A percentile compares a stretch with the other conserved stretches of the same genome.
These are phyloP conservation scores for Protobothrops flavoviridis DNA, from an alignment of 2,113 vertebrate genomes.

Conservation along the genomic window DNA sequence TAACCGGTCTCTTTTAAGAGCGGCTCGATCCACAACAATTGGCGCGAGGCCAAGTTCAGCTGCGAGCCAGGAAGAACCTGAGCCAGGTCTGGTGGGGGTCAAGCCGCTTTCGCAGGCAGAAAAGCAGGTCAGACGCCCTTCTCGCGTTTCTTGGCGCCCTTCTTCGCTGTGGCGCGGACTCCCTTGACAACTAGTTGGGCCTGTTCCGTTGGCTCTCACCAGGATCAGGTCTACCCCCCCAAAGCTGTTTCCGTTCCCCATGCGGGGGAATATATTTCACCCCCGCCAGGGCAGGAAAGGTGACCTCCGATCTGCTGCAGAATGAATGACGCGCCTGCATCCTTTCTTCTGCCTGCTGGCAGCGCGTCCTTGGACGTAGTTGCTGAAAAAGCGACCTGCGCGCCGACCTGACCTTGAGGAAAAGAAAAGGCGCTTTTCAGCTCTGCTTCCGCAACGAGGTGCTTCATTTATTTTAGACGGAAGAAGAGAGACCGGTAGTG, in stretches of 20 bases:
- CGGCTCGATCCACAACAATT: background rate
- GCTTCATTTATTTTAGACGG: background rate
- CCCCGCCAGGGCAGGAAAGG: background rate
- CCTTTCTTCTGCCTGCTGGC: background rate
- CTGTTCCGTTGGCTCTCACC: background rate
- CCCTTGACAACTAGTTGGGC: background rate
- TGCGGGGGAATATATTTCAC: too few species aligned
- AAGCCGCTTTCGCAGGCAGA: background rate
- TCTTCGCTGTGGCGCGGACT: too few species aligned
- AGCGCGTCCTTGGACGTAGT: background rate
- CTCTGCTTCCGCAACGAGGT: too few species aligned
- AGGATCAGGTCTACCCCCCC: too few species aligned
- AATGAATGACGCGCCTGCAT: background rate
- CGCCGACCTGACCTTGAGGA: conserved; percentile 1
- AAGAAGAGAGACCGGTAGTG: too few species aligned
- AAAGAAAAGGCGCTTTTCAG: background rate
- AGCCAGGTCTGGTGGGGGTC: background rate
- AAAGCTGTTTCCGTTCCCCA: rapidly evolving
- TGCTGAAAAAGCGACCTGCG: background rate
- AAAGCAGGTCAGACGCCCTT: background rate
- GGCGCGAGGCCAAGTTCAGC: background rate
- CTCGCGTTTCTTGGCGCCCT: background rate
- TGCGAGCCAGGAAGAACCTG: background rate
- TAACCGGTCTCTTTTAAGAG: background rate
- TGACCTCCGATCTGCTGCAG: background rate